Evolutionary conservation across 2,888 invertebrate species (phyloP).

Genomic region (Lepidocyrtinus sp.): DNA sequence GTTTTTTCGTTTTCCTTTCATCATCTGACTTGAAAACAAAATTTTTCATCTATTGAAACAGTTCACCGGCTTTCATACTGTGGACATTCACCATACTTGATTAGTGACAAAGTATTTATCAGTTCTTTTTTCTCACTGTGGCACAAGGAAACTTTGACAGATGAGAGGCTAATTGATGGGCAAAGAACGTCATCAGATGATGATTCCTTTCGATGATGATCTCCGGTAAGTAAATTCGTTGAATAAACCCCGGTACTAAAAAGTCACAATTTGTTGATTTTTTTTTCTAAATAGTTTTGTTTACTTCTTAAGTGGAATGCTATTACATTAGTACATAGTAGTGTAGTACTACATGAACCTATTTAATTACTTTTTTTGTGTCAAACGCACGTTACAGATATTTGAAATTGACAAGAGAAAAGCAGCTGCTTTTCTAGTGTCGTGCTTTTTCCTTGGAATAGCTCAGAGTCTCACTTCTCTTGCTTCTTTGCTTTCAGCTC

Average conservation of each 20-base stretch:
- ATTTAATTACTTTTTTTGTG: not conserved
- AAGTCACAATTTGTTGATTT: not conserved
- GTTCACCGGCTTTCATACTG: not conserved
- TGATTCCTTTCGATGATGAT: too few relatives aligned
- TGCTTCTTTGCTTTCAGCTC: slow-evolving; percentile 36
- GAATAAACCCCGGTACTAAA: too few relatives aligned
- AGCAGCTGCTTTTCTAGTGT: slow-evolving; percentile 35
- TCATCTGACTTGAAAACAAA: too few relatives aligned
- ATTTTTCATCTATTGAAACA: not conserved
- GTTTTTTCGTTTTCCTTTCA: not conserved
- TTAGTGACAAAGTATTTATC: not conserved
- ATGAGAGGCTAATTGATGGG: not conserved
- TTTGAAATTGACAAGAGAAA: slow-evolving; percentile 1
- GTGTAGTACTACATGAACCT: not conserved
- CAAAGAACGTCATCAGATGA: not conserved
- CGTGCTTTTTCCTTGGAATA: slow-evolving; percentile 50
- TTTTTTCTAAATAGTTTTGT: not conserved
- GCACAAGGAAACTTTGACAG: not conserved
- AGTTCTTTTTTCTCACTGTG: not conserved
- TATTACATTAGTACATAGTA: not conserved
- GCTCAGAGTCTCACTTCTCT: slow-evolving; percentile 36
- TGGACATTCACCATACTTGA: not conserved
- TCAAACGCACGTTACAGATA: not conserved
- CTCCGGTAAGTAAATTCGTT: too few relatives aligned
- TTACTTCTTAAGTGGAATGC: not conserved